Percentiles rank a stretch among this genome's conserved stretches.
Conservation (phyloP, 2,113 vertebrate genomes). For the Salvelinus alpinus region DNA sequence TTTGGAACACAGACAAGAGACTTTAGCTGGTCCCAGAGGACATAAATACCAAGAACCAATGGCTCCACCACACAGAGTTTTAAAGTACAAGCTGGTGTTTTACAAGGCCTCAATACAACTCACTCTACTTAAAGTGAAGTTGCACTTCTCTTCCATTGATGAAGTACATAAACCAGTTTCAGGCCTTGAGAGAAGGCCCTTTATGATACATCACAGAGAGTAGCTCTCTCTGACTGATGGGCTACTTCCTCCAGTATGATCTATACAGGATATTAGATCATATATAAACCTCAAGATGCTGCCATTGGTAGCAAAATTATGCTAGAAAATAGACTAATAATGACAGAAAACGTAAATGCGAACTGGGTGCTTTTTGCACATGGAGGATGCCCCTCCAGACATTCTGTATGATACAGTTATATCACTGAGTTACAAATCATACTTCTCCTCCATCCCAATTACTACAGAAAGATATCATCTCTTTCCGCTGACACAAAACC, state of each 20-base stretch:
- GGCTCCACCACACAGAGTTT: neutral
- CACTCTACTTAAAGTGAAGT: neutral
- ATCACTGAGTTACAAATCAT: slow-evolving; percentile 17
- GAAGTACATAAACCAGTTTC: neutral
- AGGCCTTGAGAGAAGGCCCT: neutral
- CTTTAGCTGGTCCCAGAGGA: neutral
- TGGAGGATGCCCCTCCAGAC: slow-evolving; percentile 4
- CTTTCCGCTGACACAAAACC: slow-evolving; percentile 15
- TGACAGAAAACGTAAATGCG: neutral
- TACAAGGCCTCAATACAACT: neutral
- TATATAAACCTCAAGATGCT: no score
- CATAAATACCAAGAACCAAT: neutral
- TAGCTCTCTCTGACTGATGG: neutral
- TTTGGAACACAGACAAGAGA: neutral
- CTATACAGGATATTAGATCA: neutral
- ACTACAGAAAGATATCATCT: slow-evolving; percentile 32
- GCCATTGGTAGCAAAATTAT: no score
- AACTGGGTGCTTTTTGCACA: neutral
- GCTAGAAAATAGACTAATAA: no score
- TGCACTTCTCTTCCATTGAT: neutral
- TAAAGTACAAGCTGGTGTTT: neutral
- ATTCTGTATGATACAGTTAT: slow-evolving; percentile 12
- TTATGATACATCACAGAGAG: neutral
- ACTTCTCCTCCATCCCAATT: slow-evolving; percentile 16
- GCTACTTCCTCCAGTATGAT: neutral